A percentile compares a stretch with the other conserved stretches of the same genome.
Evolutionary conservation across 92 coral and sea anemone genomes (phyloP).

Genomic region (Porites divaricata): DNA sequence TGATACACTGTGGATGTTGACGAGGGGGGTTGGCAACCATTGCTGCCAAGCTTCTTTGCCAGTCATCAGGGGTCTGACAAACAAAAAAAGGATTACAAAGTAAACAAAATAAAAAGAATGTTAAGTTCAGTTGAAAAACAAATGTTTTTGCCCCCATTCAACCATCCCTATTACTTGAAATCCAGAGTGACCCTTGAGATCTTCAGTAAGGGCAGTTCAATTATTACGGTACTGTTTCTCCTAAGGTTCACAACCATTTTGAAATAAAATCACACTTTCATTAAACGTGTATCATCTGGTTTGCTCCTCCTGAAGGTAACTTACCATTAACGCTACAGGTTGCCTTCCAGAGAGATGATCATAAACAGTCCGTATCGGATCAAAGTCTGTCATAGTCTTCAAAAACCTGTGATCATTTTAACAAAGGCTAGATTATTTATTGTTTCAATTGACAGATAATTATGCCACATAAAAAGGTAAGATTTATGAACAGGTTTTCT

Average conservation of each 20-base stretch:
- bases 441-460: no score
- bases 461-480: background rate
- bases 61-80: slow-evolving; percentile 64
- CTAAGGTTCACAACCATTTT: background rate
- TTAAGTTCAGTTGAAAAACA: no score
- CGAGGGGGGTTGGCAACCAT: slow-evolving; percentile 93
- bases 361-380: slow-evolving; percentile 75
- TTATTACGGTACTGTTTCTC: no score
- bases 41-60: slow-evolving; percentile 91
- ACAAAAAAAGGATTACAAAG: background rate
- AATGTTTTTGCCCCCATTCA: no score
- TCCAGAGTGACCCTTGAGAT: no score
- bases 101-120: background rate
- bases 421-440: background rate
- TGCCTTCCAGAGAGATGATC: slow-evolving; percentile 76
- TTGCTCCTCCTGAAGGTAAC: background rate
- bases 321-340: slow-evolving; percentile 51
- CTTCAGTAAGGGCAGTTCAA: no score
- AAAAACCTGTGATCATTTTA: slow-evolving; percentile 53
- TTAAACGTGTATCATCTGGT: no score
- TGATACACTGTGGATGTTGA: slow-evolving; percentile 65
- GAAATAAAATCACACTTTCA: background rate
- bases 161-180: no score
- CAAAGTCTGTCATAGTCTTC: slow-evolving; percentile 64
- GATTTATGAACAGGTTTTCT: background rate